Percentiles rank a stretch among this genome's conserved stretches.
These are phyloP conservation scores for Drosophila anomelani DNA, from an alignment of 2,888 invertebrate species.

Conservation along the genomic window DNA sequence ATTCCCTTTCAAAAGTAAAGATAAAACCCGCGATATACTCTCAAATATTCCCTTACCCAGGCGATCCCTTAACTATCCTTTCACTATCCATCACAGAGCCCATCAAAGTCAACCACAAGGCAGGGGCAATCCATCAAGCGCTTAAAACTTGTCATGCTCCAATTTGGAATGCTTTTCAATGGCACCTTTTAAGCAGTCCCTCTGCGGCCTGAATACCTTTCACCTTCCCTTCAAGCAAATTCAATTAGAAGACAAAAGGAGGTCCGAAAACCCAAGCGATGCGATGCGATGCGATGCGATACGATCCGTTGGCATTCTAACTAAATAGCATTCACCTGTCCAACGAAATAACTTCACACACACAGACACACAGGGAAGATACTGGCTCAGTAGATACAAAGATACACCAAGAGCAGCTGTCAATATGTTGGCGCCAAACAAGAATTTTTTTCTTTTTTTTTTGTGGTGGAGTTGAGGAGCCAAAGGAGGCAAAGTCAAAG, in stretches of 20 bases:
- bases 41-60: slow-evolving; percentile 11
- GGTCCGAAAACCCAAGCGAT: slow-evolving; percentile 32
- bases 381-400: slow-evolving; percentile 22
- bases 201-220: slow-evolving; percentile 24
- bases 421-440: slow-evolving; percentile 80
- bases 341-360: slow-evolving; percentile 55
- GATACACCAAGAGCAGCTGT: slow-evolving; percentile 66
- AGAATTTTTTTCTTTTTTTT: slow-evolving; percentile 51
- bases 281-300: slow-evolving; percentile 23
- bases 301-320: slow-evolving; percentile 62
- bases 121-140: slow-evolving; percentile 67
- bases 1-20: background rate
- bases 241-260: slow-evolving; percentile 68
- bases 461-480: slow-evolving; percentile 18
- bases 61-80: slow-evolving; percentile 48
- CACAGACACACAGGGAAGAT: slow-evolving; percentile 35
- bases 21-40: slow-evolving; percentile 10
- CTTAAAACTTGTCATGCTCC: slow-evolving; percentile 63
- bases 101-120: slow-evolving; percentile 47
- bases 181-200: slow-evolving; percentile 53
- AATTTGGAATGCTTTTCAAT: slow-evolving; percentile 74
- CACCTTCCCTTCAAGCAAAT: slow-evolving; percentile 48
- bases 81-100: slow-evolving; percentile 39
- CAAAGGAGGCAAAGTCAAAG: slow-evolving; percentile 52
- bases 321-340: slow-evolving; percentile 76